Conservation (phyloP, 1,140 invertebrate genomes). For the Hormaphis cornu region DNA sequence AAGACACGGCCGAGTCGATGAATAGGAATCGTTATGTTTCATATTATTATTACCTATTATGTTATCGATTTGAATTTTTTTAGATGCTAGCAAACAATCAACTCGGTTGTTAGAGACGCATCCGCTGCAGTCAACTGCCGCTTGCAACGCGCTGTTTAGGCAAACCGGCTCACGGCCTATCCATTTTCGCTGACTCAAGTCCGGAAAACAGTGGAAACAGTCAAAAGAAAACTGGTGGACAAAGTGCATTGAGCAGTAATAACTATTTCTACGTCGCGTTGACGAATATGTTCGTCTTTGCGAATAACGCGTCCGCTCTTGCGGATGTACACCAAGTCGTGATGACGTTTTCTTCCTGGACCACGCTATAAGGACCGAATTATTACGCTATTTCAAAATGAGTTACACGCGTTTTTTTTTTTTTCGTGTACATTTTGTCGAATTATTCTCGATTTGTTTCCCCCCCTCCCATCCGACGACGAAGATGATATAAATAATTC, state of each 20-base stretch:
- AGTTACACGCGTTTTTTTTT: not conserved
- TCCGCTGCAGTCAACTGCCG: not conserved
- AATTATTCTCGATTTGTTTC: not conserved
- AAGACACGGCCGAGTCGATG: not conserved
- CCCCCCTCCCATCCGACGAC: not conserved
- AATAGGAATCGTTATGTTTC: not conserved
- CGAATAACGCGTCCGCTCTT: not conserved
- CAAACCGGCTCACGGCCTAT: slow-evolving; percentile 3
- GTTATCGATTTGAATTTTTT: too few relatives aligned
- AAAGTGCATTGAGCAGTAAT: slow-evolving; percentile 5
- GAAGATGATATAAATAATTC: not conserved
- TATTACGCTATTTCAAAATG: too few relatives aligned
- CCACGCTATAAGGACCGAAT: not conserved
- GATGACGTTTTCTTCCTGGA: not conserved
- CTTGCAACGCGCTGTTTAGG: not conserved
- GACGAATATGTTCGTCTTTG: too few relatives aligned
- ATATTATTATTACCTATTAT: not conserved
- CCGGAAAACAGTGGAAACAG: not conserved
- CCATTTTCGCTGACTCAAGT: not conserved
- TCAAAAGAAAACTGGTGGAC: slow-evolving; percentile 2
- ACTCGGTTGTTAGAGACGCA: slow-evolving; percentile 13
- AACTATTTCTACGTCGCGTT: too few relatives aligned
- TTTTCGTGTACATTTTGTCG: not conserved
- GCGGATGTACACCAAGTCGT: too few relatives aligned
- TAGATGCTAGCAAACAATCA: slow-evolving; percentile 24